Percentiles rank a stretch among this genome's conserved stretches.
These are phyloP conservation scores for Drosophila murphyi DNA, from an alignment of 1,140 invertebrate genomes.

Conservation along the genomic window DNA sequence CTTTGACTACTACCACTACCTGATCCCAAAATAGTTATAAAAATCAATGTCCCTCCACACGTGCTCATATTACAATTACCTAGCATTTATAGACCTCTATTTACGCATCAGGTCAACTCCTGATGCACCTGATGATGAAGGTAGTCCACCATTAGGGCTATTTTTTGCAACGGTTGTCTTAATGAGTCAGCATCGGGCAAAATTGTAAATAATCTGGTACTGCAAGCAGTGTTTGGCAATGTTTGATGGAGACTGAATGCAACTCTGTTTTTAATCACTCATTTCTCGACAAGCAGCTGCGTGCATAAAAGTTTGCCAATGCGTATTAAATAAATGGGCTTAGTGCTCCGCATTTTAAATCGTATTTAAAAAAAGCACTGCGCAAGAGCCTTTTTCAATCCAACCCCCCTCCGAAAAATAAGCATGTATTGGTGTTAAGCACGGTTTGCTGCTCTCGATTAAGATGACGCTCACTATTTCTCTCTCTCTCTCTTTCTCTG, in stretches of 20 bases:
- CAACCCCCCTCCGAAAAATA: slow-evolving; percentile 3
- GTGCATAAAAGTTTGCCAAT: neutral
- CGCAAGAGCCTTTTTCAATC: slow-evolving; percentile 8
- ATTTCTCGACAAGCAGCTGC: neutral
- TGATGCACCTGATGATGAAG: slow-evolving; percentile 6
- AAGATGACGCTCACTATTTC: neutral
- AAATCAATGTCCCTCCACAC: slow-evolving; percentile 13
- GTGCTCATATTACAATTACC: slow-evolving; percentile 12
- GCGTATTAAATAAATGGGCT: neutral
- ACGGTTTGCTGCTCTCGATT: neutral
- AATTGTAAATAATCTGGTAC: neutral
- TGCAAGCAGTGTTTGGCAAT: neutral
- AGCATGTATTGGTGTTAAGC: neutral
- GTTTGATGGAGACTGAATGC: neutral
- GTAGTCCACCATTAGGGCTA: neutral
- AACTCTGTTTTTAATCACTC: neutral
- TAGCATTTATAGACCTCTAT: neutral
- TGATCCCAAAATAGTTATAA: slow-evolving; percentile 12
- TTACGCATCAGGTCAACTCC: neutral
- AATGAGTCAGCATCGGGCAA: neutral
- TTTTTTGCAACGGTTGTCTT: neutral
- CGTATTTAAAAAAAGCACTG: neutral
- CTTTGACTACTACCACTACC: slow-evolving; percentile 17
- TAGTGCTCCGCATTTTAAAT: neutral
- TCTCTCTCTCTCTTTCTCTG: neutral